These are phyloP conservation scores for Chrysemys picta DNA, from an alignment of 2,113 vertebrate species.

Conservation along the genomic window DNA sequence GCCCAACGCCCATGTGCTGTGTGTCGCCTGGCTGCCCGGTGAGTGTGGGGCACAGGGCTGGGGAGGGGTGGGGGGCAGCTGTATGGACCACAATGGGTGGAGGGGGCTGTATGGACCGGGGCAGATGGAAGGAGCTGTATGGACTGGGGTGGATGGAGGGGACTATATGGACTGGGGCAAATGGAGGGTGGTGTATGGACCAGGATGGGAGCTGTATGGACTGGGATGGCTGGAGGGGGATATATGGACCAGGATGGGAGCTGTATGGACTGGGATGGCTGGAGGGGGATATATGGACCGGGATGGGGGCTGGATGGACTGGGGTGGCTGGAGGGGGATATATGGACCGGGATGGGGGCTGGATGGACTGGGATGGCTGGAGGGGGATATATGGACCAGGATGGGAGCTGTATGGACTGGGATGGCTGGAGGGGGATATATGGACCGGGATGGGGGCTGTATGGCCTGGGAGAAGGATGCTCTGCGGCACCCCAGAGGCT, in stretches of 20 bases:
- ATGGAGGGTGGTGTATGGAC: background rate
- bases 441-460: too few species aligned
- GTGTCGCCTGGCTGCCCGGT: slow-evolving; percentile 12
- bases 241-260: too few species aligned
- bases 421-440: too few species aligned
- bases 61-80: background rate
- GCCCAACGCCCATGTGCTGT: slow-evolving; percentile 12
- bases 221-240: too few species aligned
- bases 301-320: background rate
- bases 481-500: background rate
- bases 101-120: background rate
- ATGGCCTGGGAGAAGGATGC: background rate
- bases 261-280: too few species aligned
- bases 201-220: too few species aligned
- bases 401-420: too few species aligned
- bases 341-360: background rate
- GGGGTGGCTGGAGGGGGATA: background rate
- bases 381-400: background rate
- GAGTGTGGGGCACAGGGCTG: background rate
- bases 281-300: background rate
- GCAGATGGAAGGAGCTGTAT: background rate
- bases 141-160: too few species aligned
- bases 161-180: background rate
- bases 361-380: too few species aligned
- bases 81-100: background rate